Evolutionary conservation across 1,140 invertebrate species (phyloP).

Genomic region (Drosophila arawakana): DNA sequence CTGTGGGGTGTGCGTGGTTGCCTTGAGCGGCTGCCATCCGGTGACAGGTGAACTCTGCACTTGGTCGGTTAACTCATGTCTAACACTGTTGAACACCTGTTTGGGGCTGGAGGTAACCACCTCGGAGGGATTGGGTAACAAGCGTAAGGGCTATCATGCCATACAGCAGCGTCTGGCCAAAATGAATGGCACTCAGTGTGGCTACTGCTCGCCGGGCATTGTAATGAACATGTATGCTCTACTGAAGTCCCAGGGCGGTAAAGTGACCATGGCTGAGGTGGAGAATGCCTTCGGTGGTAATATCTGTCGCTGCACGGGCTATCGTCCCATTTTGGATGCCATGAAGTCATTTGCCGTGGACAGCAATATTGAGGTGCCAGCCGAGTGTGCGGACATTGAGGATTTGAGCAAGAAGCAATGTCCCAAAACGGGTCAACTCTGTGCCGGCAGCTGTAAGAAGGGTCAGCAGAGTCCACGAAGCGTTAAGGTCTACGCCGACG

Average conservation of each 20-base stretch:
- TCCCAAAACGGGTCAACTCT: constrained; percentile 65
- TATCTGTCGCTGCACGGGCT: constrained; percentile 95
- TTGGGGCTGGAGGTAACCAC: constrained; percentile 92
- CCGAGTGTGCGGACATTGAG: constrained; percentile 74
- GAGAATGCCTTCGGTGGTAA: constrained; percentile 93
- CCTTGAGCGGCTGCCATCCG: constrained; percentile 86
- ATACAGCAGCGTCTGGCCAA: constrained; percentile 89
- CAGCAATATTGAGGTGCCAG: constrained; percentile 88
- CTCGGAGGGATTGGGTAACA: constrained; percentile 91
- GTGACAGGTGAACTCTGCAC: constrained; percentile 85
- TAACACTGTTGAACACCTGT: constrained; percentile 89
- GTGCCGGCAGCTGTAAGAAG: constrained; percentile 66
- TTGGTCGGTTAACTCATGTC: constrained; percentile 91
- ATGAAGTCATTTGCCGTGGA: constrained; percentile 91
- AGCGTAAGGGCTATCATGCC: constrained; percentile 88
- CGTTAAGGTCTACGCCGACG: constrained; percentile 67
- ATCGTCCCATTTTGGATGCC: constrained; percentile 92
- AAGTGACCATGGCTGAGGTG: constrained; percentile 89
- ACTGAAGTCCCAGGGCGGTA: constrained; percentile 84
- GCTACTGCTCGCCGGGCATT: constrained; percentile 93
- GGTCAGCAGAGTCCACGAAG: constrained; percentile 20
- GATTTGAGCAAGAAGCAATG: constrained; percentile 65
- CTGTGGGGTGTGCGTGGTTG: constrained; percentile 92
- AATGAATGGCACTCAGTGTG: constrained; percentile 92
- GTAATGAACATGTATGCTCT: constrained; percentile 94